Base-by-base conservation (phyloP, 2,888 invertebrate genomes). In the Acanthopleura granulata region DNA sequence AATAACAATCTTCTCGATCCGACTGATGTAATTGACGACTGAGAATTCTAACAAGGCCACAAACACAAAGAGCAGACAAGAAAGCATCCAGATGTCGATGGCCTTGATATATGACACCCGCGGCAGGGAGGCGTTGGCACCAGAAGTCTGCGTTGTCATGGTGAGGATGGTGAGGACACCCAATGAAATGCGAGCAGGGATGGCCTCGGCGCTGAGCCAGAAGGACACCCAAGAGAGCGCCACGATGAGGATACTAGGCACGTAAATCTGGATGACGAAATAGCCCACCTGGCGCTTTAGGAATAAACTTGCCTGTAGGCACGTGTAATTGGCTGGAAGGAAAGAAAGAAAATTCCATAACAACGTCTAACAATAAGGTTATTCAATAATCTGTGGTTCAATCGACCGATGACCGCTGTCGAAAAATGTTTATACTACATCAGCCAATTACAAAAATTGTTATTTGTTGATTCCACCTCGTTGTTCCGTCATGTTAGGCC, bases 181-280 rank as follows among this genome's bases (percentile, higher is more conserved):
- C 25, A 97, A 91, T 0, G 96, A 96, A 76, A 97, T 96, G 76
- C 97, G 93, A 0, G 96, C 96, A 0, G 97, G 97, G 83, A 96
- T 96, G 11, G 97, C 96, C 90, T 96, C 96, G 62, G 84, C 80
- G 76, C 83, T 96, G 85, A 97, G 96, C 97, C 97, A 97, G 92
- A 97, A 97, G 0, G 97, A 96, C 82, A 97, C 96, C 97, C 97
- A 97, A 93, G 96, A 96, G 95, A 97, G 96, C 76, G 97, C 96
- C 70, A 97, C 97, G 88, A 97, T 97, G 81, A 97, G 92, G 0
- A 96, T 96, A 0, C 96, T 96, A 0, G 96, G 96, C 84, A 96
- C 96, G 90, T 97, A 97, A 0, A 96, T 96, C 91, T 97, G 96
- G 90, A 97, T 96, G 74, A 97, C 92, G 89, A 96, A 96, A 91